Evolutionary conservation across 2,888 invertebrate genomes (phyloP).

Genomic region (Chromoteleia sp.): DNA sequence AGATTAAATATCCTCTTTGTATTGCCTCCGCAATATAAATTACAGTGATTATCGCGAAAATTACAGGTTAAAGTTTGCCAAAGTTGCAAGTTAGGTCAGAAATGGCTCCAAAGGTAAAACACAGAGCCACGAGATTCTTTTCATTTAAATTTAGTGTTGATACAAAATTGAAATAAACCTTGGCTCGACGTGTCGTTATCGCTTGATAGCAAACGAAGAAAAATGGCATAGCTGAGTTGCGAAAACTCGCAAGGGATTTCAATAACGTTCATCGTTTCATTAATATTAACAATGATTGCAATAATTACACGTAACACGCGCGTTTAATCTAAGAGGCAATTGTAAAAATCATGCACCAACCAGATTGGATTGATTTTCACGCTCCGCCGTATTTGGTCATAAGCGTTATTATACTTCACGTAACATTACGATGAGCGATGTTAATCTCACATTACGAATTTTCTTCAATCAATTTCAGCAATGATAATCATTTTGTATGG

Average conservation of each 20-base stretch:
- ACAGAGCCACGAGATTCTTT: no score
- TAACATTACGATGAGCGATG: constrained; percentile 58
- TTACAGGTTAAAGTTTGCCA: no score
- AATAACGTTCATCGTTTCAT: constrained; percentile 54
- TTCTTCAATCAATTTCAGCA: constrained; percentile 46
- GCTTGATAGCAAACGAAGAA: no score
- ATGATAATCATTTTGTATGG: constrained; percentile 47
- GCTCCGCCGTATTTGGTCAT: constrained; percentile 73
- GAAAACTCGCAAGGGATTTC: constrained; percentile 36
- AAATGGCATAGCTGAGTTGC: not conserved
- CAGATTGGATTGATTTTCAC: constrained; percentile 79
- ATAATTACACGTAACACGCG: constrained; percentile 54
- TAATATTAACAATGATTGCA: constrained; percentile 59
- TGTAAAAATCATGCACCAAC: constrained; percentile 73
- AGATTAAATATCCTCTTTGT: no score
- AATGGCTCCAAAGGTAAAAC: no score
- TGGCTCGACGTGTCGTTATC: no score
- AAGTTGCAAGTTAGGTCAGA: no score
- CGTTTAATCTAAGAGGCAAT: constrained; percentile 36
- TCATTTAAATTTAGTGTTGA: no score
- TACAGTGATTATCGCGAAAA: no score
- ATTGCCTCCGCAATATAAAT: no score
- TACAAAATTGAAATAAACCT: no score
- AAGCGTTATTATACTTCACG: constrained; percentile 61
- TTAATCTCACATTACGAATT: constrained; percentile 51